A percentile compares a stretch with the other conserved stretches of the same genome.
Conservation (phyloP, 2,888 invertebrate genomes). For the Ernsta delagoae region DNA sequence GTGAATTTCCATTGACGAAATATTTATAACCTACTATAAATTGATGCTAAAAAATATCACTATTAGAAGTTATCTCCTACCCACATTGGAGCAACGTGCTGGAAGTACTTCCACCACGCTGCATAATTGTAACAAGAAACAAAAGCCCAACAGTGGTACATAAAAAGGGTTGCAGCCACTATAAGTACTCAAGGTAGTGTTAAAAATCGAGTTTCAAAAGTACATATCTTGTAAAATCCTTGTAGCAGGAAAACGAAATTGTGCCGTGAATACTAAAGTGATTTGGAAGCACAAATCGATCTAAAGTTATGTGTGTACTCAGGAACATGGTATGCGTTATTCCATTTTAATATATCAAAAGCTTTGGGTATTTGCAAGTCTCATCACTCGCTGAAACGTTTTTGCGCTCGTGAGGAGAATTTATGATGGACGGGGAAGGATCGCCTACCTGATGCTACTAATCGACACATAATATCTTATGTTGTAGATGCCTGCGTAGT, state of each 20-base stretch:
- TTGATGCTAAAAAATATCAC: no score
- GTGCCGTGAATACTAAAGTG: conserved; percentile 23
- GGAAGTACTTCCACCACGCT: no score
- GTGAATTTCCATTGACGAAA: no score
- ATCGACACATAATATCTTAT: conserved; percentile 31
- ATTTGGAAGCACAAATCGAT: conserved; percentile 11
- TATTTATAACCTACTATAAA: no score
- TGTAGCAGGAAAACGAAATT: conserved; percentile 18
- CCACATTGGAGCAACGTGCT: no score
- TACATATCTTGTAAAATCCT: conserved; percentile 9
- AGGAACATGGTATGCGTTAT: conserved; percentile 10
- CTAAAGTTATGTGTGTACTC: conserved; percentile 10
- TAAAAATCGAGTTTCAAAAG: no score
- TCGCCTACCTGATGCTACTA: conserved; percentile 45
- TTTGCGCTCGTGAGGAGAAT: conserved; percentile 51
- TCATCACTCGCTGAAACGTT: conserved; percentile 38
- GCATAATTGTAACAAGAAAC: no score
- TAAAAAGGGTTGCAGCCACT: no score
- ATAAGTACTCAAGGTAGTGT: no score
- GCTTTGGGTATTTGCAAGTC: conserved; percentile 34
- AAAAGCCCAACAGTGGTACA: no score
- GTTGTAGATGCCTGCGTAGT: no score
- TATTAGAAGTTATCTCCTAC: no score
- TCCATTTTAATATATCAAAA: conserved; percentile 25
- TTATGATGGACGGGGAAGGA: conserved; percentile 45